Evolutionary conservation across 1,140 invertebrate genomes (phyloP).

Genomic region (Pygmarrhopalites habei): DNA sequence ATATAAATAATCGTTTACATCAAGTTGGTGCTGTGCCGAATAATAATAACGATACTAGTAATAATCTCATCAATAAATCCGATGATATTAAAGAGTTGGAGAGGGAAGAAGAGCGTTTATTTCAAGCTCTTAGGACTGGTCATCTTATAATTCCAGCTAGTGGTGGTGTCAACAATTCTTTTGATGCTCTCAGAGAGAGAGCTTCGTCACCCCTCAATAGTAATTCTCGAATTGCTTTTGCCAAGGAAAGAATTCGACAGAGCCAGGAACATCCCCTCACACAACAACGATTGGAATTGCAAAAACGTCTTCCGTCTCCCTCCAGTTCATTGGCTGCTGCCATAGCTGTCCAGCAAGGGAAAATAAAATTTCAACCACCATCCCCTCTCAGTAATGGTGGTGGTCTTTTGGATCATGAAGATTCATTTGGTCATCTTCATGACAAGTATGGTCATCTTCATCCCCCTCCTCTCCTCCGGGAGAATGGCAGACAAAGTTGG

Average conservation of each 20-base stretch:
- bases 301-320: slow-evolving; percentile 43
- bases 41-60: background rate
- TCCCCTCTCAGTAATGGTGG: background rate
- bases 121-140: slow-evolving; percentile 68
- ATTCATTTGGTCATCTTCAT: slow-evolving; percentile 6
- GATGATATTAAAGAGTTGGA: slow-evolving; percentile 62
- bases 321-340: slow-evolving; percentile 35
- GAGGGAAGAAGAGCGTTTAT: slow-evolving; percentile 67
- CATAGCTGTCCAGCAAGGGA: slow-evolving; percentile 37
- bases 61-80: background rate
- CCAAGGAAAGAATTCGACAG: slow-evolving; percentile 56
- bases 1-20: too few relatives aligned
- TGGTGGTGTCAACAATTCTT: slow-evolving; percentile 9
- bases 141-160: slow-evolving; percentile 24
- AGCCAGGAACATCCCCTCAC: slow-evolving; percentile 49
- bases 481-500: slow-evolving; percentile 27
- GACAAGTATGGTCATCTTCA: slow-evolving; percentile 4
- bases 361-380: slow-evolving; percentile 34
- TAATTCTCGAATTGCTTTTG: slow-evolving; percentile 30
- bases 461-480: background rate
- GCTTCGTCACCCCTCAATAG: slow-evolving; percentile 20
- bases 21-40: too few relatives aligned
- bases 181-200: slow-evolving; percentile 12
- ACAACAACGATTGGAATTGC: slow-evolving; percentile 51
- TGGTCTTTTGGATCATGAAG: background rate